phyloP scores from a whole-genome alignment of 2,113 vertebrate species.

The Macroglossus sobrinus region DNA sequence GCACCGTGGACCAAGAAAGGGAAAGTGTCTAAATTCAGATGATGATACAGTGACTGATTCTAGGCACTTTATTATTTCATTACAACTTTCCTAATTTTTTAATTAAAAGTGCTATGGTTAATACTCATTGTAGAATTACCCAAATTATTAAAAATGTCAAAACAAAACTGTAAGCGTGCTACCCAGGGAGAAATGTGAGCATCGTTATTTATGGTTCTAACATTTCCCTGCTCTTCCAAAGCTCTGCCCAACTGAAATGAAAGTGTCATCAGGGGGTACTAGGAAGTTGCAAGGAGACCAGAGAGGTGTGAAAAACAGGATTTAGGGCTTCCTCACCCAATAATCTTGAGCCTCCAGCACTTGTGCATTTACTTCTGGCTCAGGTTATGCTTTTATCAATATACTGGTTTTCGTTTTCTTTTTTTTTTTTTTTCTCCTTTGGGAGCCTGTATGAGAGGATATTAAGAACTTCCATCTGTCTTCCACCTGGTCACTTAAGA shows the following conservation, averaged over 20 bases:
- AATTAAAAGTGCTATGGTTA: neutral
- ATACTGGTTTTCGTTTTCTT: neutral
- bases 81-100: neutral
- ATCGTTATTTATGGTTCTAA: neutral
- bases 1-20: neutral
- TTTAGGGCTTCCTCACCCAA: neutral
- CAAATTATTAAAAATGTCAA: neutral
- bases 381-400: neutral
- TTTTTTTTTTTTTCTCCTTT: neutral
- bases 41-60: neutral
- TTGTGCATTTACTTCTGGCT: neutral
- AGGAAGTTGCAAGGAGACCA: neutral
- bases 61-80: neutral
- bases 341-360: neutral
- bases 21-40: neutral
- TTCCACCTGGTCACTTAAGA: neutral
- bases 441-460: neutral
- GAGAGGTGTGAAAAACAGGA: neutral
- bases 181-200: neutral
- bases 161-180: neutral
- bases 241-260: neutral
- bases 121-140: neutral
- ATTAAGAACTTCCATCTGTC: conserved; percentile 5
- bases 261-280: neutral
- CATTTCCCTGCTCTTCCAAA: neutral